These are phyloP conservation scores for Ibycter americanus DNA, from an alignment of 2,797 vertebrate genomes.

Conservation along the genomic window DNA sequence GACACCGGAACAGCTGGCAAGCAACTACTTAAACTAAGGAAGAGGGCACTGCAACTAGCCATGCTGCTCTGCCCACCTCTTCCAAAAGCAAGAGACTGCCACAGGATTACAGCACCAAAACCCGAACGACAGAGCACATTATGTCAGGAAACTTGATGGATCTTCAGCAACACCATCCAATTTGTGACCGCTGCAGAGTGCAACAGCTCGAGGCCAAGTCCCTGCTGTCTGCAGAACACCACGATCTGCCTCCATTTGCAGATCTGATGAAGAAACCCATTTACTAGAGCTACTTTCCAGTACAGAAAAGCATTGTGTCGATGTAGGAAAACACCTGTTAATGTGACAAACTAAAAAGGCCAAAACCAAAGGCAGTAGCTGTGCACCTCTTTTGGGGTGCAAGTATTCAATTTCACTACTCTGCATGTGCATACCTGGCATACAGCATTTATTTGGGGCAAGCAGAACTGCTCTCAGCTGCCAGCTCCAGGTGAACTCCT, in stretches of 20 bases:
- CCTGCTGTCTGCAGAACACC: not conserved
- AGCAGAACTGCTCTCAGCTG: not conserved
- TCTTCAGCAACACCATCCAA: not conserved
- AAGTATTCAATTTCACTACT: not conserved
- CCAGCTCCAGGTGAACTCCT: not conserved
- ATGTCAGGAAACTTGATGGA: not conserved
- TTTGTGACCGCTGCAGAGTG: rapidly evolving
- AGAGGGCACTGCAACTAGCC: not conserved
- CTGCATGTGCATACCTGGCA: rapidly evolving
- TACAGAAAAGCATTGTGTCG: not conserved
- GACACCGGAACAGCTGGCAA: not conserved
- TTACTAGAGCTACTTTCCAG: not conserved
- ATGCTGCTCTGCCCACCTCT: not conserved
- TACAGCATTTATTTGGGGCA: not conserved
- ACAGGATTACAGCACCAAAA: not conserved
- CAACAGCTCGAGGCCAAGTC: not conserved
- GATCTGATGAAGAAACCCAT: not conserved
- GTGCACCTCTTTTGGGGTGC: not conserved
- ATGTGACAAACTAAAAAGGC: not conserved
- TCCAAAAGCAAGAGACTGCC: not conserved
- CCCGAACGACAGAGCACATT: not conserved
- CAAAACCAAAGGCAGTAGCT: not conserved
- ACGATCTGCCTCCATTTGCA: not conserved
- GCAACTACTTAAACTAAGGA: not conserved
- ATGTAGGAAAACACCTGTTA: not conserved